Conservation (phyloP, 2,888 invertebrate species). For the Papilio gigon region DNA sequence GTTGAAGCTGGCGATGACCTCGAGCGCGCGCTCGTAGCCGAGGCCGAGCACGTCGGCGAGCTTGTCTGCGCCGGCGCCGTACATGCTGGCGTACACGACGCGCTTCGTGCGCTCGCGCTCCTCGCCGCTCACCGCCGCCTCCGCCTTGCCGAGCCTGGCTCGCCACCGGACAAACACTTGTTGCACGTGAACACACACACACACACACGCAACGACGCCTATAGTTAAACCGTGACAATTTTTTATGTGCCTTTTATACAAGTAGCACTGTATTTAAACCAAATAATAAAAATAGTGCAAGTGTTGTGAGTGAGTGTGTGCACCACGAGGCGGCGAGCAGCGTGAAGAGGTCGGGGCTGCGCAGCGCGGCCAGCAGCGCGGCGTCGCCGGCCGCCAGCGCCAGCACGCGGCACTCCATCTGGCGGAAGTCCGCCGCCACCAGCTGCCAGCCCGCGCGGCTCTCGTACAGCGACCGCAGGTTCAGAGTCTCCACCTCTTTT, state of each 20-base stretch:
- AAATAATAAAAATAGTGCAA: too few species aligned
- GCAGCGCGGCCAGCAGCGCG: constrained; percentile 57
- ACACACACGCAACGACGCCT: too few species aligned
- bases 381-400: constrained; percentile 69
- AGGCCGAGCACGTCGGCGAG: constrained; percentile 69
- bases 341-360: constrained; percentile 65
- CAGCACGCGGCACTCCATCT: constrained; percentile 78
- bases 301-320: too few species aligned
- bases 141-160: constrained; percentile 63
- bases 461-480: constrained; percentile 67
- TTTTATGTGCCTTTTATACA: not conserved
- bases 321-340: constrained; percentile 71
- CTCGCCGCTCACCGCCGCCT: constrained; percentile 50
- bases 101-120: constrained; percentile 79
- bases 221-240: not conserved
- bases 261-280: too few species aligned
- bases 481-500: constrained; percentile 43
- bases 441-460: constrained; percentile 57
- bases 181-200: not conserved
- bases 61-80: constrained; percentile 74
- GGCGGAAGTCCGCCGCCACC: constrained; percentile 77
- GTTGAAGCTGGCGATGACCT: constrained; percentile 65
- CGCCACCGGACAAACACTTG: not conserved
- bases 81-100: constrained; percentile 76
- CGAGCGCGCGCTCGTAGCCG: constrained; percentile 60